A percentile compares a stretch with the other conserved stretches of the same genome.
Conservation (phyloP, 2,888 invertebrate species). For the Torymus texanus region DNA sequence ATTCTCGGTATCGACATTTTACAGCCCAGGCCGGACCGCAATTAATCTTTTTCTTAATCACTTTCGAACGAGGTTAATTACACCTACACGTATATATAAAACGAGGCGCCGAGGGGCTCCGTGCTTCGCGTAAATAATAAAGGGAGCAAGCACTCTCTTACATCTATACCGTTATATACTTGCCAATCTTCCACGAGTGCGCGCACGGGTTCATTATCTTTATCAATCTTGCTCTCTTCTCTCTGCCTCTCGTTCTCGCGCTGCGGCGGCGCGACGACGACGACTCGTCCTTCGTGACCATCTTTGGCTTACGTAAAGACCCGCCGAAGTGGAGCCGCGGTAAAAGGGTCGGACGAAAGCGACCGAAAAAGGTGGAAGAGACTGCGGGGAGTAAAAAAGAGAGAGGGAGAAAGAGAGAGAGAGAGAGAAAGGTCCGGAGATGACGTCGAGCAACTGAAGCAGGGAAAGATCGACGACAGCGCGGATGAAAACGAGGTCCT, state of each 20-base stretch:
- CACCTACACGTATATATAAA: not conserved
- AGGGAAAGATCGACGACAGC: constrained; percentile 28
- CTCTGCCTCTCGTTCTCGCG: constrained; percentile 50
- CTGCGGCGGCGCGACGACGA: constrained; percentile 60
- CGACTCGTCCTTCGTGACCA: constrained; percentile 64
- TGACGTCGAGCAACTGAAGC: constrained; percentile 35
- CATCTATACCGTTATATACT: constrained; percentile 60
- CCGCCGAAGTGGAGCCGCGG: no score
- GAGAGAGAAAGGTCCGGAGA: constrained; percentile 54
- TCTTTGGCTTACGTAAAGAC: constrained; percentile 62
- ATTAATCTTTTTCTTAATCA: no score
- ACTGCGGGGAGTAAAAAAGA: constrained; percentile 51
- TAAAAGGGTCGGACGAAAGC: no score
- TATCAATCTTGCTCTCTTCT: constrained; percentile 62
- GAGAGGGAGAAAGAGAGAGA: constrained; percentile 10
- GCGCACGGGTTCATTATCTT: constrained; percentile 65
- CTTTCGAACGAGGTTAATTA: not conserved
- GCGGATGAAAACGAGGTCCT: constrained; percentile 6
- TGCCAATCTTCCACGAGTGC: constrained; percentile 57
- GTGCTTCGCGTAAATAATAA: constrained; percentile 1
- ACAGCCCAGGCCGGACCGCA: no score
- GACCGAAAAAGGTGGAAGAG: no score
- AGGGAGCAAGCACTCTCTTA: constrained; percentile 50
- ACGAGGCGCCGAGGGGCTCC: not conserved
- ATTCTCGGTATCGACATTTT: no score